phyloP scores from a whole-genome alignment of 2,797 vertebrate species.

The Gallinago nigripennis region DNA sequence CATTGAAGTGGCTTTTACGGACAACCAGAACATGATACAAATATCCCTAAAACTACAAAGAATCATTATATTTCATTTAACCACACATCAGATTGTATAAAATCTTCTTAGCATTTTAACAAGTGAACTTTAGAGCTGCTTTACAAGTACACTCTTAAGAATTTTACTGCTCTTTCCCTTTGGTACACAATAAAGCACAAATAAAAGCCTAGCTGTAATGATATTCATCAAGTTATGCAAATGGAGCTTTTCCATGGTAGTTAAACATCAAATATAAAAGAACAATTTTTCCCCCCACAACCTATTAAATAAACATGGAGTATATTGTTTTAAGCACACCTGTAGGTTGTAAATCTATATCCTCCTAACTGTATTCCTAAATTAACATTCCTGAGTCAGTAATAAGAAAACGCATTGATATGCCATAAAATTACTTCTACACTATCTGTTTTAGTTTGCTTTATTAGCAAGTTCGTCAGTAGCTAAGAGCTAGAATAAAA shows the following conservation, averaged over 20 bases:
- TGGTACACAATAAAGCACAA: background rate
- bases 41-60: background rate
- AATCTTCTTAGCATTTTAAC: background rate
- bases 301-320: background rate
- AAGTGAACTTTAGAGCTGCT: background rate
- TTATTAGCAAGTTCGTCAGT: background rate
- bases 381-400: background rate
- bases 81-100: background rate
- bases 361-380: background rate
- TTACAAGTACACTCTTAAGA: background rate
- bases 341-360: background rate
- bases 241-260: background rate
- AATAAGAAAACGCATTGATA: background rate
- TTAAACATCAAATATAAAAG: background rate
- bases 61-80: background rate
- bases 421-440: background rate
- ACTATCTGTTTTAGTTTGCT: background rate
- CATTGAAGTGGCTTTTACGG: background rate
- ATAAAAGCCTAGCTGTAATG: background rate
- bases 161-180: background rate
- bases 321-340: background rate
- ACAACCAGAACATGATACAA: background rate
- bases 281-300: background rate
- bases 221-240: background rate
- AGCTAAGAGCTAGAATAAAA: background rate